phyloP scores from a whole-genome alignment of 1,140 invertebrate genomes.

The Listronotus oregonensis region DNA sequence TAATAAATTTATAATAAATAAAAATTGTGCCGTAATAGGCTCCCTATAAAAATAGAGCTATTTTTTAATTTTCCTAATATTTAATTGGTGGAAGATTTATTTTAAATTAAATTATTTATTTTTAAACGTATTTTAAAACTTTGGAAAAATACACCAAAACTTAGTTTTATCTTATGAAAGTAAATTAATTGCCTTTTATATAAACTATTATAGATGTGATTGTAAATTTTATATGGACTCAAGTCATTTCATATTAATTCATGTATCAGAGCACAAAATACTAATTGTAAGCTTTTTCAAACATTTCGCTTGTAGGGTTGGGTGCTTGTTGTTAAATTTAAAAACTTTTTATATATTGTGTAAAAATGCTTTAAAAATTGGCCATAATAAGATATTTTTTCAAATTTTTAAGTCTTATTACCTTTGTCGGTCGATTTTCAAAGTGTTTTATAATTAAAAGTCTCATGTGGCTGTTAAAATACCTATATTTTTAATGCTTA shows the following conservation, averaged over 20 bases:
- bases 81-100: too few relatives aligned
- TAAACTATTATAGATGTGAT: conserved; percentile 3
- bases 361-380: conserved; percentile 48
- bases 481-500: neutral
- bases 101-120: too few relatives aligned
- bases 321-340: conserved; percentile 2
- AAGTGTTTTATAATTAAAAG: conserved; percentile 14
- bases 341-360: conserved; percentile 22
- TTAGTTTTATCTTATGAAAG: too few relatives aligned
- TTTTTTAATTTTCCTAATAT: too few relatives aligned
- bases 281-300: conserved; percentile 7
- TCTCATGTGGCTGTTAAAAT: neutral
- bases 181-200: too few relatives aligned
- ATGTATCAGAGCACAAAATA: conserved; percentile 1
- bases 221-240: conserved; percentile 2
- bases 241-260: neutral
- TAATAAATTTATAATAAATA: too few relatives aligned
- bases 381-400: conserved; percentile 52
- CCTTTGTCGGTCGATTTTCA: conserved; percentile 53
- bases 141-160: too few relatives aligned
- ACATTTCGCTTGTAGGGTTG: conserved; percentile 20
- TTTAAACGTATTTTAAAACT: too few relatives aligned
- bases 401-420: conserved; percentile 49
- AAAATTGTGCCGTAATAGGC: too few relatives aligned
- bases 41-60: too few relatives aligned